Conservation (phyloP, 2,888 invertebrate genomes). For the Tetrapedia diversipes region DNA sequence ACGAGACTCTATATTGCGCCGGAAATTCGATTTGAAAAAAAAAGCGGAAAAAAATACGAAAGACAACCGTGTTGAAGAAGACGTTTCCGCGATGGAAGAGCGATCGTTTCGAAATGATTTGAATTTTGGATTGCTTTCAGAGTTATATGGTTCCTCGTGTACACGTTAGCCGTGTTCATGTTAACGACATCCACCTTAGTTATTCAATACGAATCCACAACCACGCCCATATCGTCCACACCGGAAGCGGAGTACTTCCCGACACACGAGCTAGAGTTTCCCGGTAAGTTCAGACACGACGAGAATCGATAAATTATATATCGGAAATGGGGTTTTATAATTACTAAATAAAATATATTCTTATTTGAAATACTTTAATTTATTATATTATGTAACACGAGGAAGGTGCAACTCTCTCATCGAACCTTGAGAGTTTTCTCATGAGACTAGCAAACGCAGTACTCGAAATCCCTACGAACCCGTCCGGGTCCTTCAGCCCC, state of each 20-base stretch:
- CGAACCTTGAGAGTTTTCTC: too few relatives aligned
- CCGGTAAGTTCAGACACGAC: conserved; percentile 57
- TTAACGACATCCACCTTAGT: conserved; percentile 41
- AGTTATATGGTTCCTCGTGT: conserved; percentile 64
- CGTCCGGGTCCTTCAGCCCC: too few relatives aligned
- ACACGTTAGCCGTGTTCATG: conserved; percentile 41
- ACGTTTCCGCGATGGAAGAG: background rate
- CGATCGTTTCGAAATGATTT: background rate
- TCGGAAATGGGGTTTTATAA: too few relatives aligned
- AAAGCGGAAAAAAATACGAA: too few relatives aligned
- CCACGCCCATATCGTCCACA: conserved; percentile 55
- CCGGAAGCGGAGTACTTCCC: conserved; percentile 59
- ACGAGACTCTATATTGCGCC: background rate
- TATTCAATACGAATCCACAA: conserved; percentile 46
- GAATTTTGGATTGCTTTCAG: conserved; percentile 48
- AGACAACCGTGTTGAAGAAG: background rate
- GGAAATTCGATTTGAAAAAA: conserved; percentile 17
- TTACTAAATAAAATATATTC: too few relatives aligned
- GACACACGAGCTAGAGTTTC: conserved; percentile 59
- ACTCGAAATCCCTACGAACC: too few relatives aligned
- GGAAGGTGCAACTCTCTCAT: too few relatives aligned
- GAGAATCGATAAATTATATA: background rate
- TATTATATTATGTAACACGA: too few relatives aligned
- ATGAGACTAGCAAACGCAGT: too few relatives aligned
- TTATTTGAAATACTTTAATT: too few relatives aligned